Evolutionary conservation across 2,797 vertebrate genomes (phyloP), one percentile per base, ranked within the genome.

Genomic region (Alca torda): DNA sequence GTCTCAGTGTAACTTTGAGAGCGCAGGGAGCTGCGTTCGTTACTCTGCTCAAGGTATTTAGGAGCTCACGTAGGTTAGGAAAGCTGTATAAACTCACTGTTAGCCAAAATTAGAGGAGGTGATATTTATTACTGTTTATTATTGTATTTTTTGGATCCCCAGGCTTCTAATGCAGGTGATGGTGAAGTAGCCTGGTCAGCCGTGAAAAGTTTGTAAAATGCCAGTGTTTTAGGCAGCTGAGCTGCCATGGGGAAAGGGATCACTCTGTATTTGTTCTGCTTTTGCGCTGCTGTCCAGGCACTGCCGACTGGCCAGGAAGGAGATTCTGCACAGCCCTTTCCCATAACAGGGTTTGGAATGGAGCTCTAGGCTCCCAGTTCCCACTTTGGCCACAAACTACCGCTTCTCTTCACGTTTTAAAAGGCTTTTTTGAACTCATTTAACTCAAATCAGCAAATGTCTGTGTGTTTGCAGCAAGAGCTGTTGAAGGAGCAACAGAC

Each of bases 401-500:
- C 7, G 4, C 41, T 48, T 35, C 28, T 50, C 12, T 48, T 61
- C 11, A 8, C 1, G 2, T 26, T 77, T 35, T 60, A 50, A 53
- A 43, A 54, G 9, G 9, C 5, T 43, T 69, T 53, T 75, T 64
- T 16, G 7, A 60, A 61, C 21, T 35, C 17, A n/a, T 72, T 63
- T 50, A 68, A 68, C 45, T 87, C 39, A 83, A 35, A 23, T 80
- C n/a, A 84, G 10, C 43, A 26, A 41, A 69, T 41, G 51, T 95
- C 50, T 77, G 10, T 89, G 31, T 93, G 30, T 90, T 59, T 92
- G 33, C 93, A 99, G 99, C 91, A 90, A 70, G 98, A 98, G 30
- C 95, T 98, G 74, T 46, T 94, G 8, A 97, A 97, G 91, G 99
- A 99, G 96, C 98, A 99, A 75, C 97, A 92, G 74, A 46, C 87